Evolutionary conservation across 2,888 invertebrate genomes (phyloP).

Genomic region (Ornithoptera priamus): DNA sequence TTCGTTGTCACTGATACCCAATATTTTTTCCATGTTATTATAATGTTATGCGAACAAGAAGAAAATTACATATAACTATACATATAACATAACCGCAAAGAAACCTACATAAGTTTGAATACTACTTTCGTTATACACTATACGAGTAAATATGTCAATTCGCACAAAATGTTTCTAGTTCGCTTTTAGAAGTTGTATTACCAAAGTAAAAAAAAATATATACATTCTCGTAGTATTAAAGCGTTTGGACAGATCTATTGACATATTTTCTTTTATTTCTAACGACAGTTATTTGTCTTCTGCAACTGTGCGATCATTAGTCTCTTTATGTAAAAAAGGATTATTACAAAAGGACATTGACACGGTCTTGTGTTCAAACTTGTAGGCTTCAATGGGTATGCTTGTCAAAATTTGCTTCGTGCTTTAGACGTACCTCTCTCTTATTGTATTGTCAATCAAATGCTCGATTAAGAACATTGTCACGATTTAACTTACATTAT

Average conservation of each 20-base stretch:
- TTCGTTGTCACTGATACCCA: background rate
- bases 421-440: conserved; percentile 42
- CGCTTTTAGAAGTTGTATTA: no score
- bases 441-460: conserved; percentile 48
- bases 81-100: background rate
- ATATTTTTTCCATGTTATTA: background rate
- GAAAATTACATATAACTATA: background rate
- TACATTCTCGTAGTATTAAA: background rate
- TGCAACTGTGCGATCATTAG: background rate
- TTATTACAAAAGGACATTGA: conserved; percentile 50
- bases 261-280: background rate
- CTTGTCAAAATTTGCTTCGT: conserved; percentile 33
- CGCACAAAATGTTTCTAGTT: no score
- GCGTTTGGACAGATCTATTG: background rate
- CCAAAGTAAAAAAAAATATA: background rate
- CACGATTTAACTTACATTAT: background rate
- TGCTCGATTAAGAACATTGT: conserved; percentile 19
- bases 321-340: conserved; percentile 1
- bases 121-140: no score
- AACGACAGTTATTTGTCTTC: background rate
- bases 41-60: background rate
- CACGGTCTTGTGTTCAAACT: conserved; percentile 38
- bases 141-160: no score
- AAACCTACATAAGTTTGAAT: no score
- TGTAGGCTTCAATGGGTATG: conserved; percentile 43